These are phyloP conservation scores for Cryptoblepharus egeriae DNA, from an alignment of 2,797 vertebrate genomes.

Conservation along the genomic window DNA sequence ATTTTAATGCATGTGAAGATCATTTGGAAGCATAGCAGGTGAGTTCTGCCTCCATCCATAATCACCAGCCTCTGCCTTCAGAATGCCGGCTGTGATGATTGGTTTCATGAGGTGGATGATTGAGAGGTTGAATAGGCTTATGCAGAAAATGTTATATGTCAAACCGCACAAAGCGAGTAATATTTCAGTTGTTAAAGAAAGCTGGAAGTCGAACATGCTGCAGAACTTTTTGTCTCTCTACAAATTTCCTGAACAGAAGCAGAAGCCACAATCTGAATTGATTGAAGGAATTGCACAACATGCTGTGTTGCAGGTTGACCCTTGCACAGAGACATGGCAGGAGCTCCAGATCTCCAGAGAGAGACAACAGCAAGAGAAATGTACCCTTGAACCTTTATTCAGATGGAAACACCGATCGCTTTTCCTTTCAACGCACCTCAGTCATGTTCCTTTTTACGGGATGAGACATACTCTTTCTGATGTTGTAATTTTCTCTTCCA, in stretches of 20 bases:
- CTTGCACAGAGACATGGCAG: not conserved
- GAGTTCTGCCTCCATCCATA: not conserved
- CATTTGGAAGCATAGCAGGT: not conserved
- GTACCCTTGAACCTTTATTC: not conserved
- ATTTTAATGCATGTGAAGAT: not conserved
- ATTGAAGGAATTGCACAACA: not conserved
- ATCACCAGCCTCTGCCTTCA: slow-evolving; percentile 3
- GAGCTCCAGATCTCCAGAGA: not conserved
- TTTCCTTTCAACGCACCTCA: not conserved
- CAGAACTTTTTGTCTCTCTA: not conserved
- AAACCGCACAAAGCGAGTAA: not conserved
- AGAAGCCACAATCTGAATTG: not conserved
- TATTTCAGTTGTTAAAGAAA: not conserved
- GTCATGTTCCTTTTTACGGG: not conserved
- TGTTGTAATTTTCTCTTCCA: not conserved
- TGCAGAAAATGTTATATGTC: not conserved
- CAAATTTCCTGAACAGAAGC: not conserved
- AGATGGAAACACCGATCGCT: not conserved
- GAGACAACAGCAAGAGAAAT: not conserved
- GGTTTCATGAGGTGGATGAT: not conserved
- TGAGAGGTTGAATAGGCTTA: not conserved
- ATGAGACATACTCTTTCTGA: not conserved
- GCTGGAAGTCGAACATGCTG: not conserved
- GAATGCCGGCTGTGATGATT: slow-evolving; percentile 2
- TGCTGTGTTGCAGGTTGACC: not conserved